phyloP scores from a whole-genome alignment of 2,888 invertebrate genomes.

The Theodoxus fluviatilis region DNA sequence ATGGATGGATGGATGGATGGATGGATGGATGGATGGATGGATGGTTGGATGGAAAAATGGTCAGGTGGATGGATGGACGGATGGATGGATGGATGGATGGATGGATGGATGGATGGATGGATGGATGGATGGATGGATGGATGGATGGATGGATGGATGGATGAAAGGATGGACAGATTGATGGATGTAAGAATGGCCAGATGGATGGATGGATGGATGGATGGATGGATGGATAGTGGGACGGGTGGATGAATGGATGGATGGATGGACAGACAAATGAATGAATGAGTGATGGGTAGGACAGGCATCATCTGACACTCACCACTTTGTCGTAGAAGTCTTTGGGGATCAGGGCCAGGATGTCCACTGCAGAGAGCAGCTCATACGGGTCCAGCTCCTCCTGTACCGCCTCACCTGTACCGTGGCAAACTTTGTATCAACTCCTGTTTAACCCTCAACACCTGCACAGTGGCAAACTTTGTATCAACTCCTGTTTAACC shows the following conservation, averaged over 20 bases:
- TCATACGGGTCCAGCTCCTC: slow-evolving; percentile 86
- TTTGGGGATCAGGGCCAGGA: slow-evolving; percentile 89
- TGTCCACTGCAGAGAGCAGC: slow-evolving; percentile 88
- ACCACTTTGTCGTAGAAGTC: slow-evolving; percentile 88
- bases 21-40: not conserved
- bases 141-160: too few species aligned
- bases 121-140: too few species aligned
- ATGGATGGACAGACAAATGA: not conserved
- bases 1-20: slow-evolving; percentile 33
- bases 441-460: too few species aligned
- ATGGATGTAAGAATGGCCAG: too few species aligned
- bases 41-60: too few species aligned
- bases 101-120: not conserved
- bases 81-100: slow-evolving; percentile 38
- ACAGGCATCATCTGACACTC: too few species aligned
- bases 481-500: too few species aligned
- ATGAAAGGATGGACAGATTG: too few species aligned
- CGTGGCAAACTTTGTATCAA: too few species aligned
- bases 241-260: slow-evolving; percentile 68
- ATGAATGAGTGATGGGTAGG: too few species aligned
- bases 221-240: slow-evolving; percentile 70
- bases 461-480: too few species aligned
- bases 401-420: slow-evolving; percentile 59
- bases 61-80: too few species aligned
- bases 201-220: not conserved